Base-by-base conservation (phyloP, 2,888 invertebrate species). In the Hirtodrosophila histrioides region DNA sequence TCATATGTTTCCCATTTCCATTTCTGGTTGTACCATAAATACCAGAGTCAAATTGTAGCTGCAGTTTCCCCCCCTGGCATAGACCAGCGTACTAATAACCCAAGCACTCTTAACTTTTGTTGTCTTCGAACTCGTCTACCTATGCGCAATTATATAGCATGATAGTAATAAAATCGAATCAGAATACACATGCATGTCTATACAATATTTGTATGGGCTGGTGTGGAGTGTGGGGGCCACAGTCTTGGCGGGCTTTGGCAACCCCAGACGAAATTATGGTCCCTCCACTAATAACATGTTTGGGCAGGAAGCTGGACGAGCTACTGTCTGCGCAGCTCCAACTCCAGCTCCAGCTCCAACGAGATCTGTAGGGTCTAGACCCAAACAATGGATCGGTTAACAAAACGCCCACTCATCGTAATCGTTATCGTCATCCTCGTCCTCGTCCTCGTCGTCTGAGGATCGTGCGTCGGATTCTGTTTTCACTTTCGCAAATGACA, bases 401-500 rank as follows among this genome's bases (percentile, higher is more conserved):
- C 76, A 73, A 78, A 86, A 83, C 86, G 78, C 82, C 86, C 69
- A 83, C 86, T 86, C 83, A 85, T 82, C 77, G 73, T 58, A 63
- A 61, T 46, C 55, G 62, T 41, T 54, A 54, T 41, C 55, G 36
- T 54, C 54, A 23, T 29, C 50, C 40, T 44, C 37, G 35, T 35
- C 54, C 36, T 46, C 43, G 29, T 63, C 50, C 54, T 41, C 57
- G 10, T 41, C 43, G 56, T 57, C 55, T 35, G 50, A 23, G 67
- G 37, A 56, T 44, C 53, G 54, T 36, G 60, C 65, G 43, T 50
- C 41, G 66, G 69, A 69, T 79, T 64, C 70, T 75, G 69, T 78
- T 82, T 81, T 82, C 80, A 70, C 69, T 75, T 80, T 78, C 55
- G 78, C 69, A 64, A 82, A 86, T 78, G 73, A 80, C 83, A 80